These are phyloP conservation scores for Omphaloscelis lunosa DNA, from an alignment of 2,888 invertebrate genomes.

Conservation along the genomic window DNA sequence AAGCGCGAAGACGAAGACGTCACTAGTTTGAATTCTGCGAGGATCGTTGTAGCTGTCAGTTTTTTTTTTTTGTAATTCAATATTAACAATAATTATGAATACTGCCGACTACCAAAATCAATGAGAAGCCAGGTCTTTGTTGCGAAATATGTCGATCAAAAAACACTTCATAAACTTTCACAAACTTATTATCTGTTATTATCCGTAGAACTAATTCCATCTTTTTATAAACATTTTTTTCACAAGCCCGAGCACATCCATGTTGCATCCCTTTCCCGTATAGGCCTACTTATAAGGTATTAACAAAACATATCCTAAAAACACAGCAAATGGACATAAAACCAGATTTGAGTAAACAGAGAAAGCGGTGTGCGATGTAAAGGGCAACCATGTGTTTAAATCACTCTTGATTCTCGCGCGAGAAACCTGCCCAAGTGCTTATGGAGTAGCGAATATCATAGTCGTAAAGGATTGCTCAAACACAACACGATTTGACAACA, in stretches of 20 bases:
- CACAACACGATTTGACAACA: background rate
- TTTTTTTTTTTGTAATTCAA: background rate
- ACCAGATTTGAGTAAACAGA: slow-evolving; percentile 38
- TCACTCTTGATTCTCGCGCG: slow-evolving; percentile 44
- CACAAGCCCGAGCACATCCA: background rate
- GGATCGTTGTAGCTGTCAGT: background rate
- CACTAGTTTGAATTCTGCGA: background rate
- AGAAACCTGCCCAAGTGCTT: slow-evolving; percentile 46
- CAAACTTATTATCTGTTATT: background rate
- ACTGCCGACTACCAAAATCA: background rate
- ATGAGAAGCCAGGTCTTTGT: background rate
- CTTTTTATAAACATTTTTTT: background rate
- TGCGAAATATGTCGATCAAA: background rate
- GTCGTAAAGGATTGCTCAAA: background rate
- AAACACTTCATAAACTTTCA: background rate
- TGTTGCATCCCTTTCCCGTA: background rate
- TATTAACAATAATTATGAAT: background rate
- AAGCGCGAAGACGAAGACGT: background rate
- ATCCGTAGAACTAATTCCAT: background rate
- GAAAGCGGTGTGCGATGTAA: slow-evolving; percentile 57
- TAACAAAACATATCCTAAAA: background rate
- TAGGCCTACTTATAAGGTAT: no score
- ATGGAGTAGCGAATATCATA: slow-evolving; percentile 1
- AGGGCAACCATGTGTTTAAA: slow-evolving; percentile 43
- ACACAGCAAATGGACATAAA: slow-evolving; percentile 10